Base-by-base conservation (phyloP, 2,113 vertebrate genomes). In the Albula goreensis region DNA sequence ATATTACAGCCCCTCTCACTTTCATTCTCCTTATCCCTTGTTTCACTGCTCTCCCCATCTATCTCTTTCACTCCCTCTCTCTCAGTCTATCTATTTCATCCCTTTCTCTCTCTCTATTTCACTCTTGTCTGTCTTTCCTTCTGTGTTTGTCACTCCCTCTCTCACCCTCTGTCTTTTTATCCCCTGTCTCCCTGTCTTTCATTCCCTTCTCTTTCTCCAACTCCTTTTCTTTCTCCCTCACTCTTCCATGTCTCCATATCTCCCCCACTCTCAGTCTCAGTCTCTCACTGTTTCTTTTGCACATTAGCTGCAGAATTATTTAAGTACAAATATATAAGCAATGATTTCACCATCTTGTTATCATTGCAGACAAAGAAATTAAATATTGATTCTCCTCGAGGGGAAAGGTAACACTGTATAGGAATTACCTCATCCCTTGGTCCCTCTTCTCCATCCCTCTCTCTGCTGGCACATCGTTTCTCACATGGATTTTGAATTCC, bases 291-390 rank as follows among this genome's bases (percentile, higher is more conserved):
- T 70, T 31, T 19, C 50, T 53, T 50, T 84, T 48, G 9, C 31
- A 11, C 56, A 49, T 50, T 57, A 48, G 53, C 52, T 84, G 31
- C 57, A 81, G 60, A 66, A 77, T 86, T 80, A 78, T 86, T 88
- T 88, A 86, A 91, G 87, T 89, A 78, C 85, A 92, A 86, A 92
- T 93, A 90, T 90, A 90, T 90, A 86, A 89, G 88, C 88, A 92
- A 91, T 93, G 90, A 93, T 93, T 93, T 91, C 89, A 89, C 85
- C 89, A 89, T 90, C 89, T 91, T 83, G 89, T 93, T 92, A 94
- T 94, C 90, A 92, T 90, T 90, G 90, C 89, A 91, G 92, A 94
- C 93, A 93, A 93, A 95, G 91, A 94, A 94, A 95, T 95, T 90
- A 95, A 94, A 94, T 95, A 95, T 94, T 94, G 93, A 95, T 95